Percentiles rank a stretch among this genome's conserved stretches.
These are phyloP conservation scores for Oxycera nigricornis DNA, from an alignment of 2,888 invertebrate genomes.

Conservation along the genomic window DNA sequence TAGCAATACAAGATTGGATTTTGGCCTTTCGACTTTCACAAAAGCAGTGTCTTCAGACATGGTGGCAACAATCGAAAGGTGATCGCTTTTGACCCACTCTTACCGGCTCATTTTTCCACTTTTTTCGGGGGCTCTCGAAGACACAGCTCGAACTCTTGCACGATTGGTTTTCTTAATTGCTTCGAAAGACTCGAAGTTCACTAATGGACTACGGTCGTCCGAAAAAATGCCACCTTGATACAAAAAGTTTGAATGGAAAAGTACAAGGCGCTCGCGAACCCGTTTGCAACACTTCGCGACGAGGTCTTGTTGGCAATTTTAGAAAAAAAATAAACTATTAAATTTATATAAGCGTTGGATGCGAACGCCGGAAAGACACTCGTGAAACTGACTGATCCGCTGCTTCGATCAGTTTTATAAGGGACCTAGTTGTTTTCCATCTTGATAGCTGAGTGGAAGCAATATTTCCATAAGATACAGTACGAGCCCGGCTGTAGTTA, in stretches of 20 bases:
- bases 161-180: not conserved
- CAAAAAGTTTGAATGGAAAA: slow-evolving; percentile 26
- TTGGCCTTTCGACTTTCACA: not conserved
- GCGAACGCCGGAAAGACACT: not conserved
- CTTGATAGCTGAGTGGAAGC: not conserved
- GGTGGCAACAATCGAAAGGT: not conserved
- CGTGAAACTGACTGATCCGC: slow-evolving; percentile 3
- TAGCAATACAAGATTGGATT: not conserved
- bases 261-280: not conserved
- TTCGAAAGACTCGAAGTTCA: not conserved
- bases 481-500: not conserved
- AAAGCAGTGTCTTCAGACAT: not conserved
- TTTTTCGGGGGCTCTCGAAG: not conserved
- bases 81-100: slow-evolving; percentile 10
- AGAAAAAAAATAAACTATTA: no score
- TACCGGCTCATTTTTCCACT: slow-evolving; percentile 29
- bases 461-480: not conserved
- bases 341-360: no score
- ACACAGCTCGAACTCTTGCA: not conserved
- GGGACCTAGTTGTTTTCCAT: not conserved
- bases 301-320: not conserved
- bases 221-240: not conserved
- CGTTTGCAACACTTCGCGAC: not conserved
- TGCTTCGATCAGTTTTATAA: not conserved
- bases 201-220: not conserved